phyloP scores from a whole-genome alignment of 1,140 invertebrate genomes.

The Amyelois transitella region DNA sequence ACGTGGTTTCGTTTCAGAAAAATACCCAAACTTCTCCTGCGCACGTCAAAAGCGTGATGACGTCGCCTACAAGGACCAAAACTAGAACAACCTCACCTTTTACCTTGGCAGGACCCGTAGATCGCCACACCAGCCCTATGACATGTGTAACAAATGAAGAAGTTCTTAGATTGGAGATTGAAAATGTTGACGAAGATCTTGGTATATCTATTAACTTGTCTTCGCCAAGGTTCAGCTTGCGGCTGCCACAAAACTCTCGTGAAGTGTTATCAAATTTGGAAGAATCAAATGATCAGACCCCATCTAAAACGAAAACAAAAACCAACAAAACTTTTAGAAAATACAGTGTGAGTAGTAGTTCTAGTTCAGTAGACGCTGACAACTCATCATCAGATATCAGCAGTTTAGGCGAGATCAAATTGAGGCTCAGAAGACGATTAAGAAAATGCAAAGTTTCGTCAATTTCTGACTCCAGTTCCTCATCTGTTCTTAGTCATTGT shows the following conservation, averaged over 20 bases:
- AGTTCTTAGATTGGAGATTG: conserved; percentile 26
- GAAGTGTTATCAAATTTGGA: conserved; percentile 46
- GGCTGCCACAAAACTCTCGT: conserved; percentile 44
- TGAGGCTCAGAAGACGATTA: conserved; percentile 34
- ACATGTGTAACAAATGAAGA: conserved; percentile 24
- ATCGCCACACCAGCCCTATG: conserved; percentile 61
- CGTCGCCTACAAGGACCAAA: conserved; percentile 59
- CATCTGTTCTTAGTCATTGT: conserved; percentile 30
- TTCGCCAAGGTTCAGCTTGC: conserved; percentile 61
- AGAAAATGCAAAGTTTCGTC: conserved; percentile 29
- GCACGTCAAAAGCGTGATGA: conserved; percentile 60
- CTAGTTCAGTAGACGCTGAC: conserved; percentile 47
- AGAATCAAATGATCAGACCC: conserved; percentile 5
- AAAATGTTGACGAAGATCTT: conserved; percentile 33
- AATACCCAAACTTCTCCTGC: conserved; percentile 68
- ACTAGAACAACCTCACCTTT: conserved; percentile 64
- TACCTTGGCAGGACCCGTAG: conserved; percentile 28
- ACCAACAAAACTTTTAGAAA: conserved; percentile 14
- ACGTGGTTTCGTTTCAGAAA: conserved; percentile 43
- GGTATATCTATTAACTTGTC: conserved; percentile 62
- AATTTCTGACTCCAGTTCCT: conserved; percentile 43
- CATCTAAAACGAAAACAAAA: conserved; percentile 10
- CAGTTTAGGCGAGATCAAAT: conserved; percentile 58
- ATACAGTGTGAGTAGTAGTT: conserved; percentile 30
- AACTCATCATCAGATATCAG: conserved; percentile 58